Evolutionary conservation across 2,888 invertebrate species (phyloP), one percentile per base, ranked within the genome.

Genomic region (Limnephilus marmoratus): DNA sequence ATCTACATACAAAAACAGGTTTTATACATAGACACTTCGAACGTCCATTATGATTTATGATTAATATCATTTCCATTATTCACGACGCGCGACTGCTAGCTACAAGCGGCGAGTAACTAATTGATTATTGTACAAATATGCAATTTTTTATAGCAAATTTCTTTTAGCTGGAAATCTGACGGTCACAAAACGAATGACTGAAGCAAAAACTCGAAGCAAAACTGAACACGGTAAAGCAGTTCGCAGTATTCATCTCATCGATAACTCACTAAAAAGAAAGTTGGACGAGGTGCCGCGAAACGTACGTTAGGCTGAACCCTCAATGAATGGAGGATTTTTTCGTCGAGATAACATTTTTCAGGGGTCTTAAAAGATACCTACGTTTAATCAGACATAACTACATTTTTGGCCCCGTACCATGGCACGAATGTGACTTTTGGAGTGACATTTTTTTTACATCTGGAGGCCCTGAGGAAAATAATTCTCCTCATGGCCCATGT

Each of bases 221-320:
- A 83, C 11, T 83, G 83, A 37, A 37, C 37, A 83, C 24, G 18
- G 7, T 37, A 9, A 24, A 41, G 83, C 18, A 83, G 24, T 83
- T 34, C 83, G 37, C 83, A 41, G 83, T 37, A 34, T 83, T 37
- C 24, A 24, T 83, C 83, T 83, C 83, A 68, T 68, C 37, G 37
- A 34, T 41, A 37, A 83, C 9, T 83, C 83, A 37, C 24, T 41
- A 18, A 83, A 83, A 83, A 83, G 83, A 83, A 83, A 83, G 37
- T 83, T 83, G 37, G 37, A 41, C 83, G 41, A 34, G 24, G 7
- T 7, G 3, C 15, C 2, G 37, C 37, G 24, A 37, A 41, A 13
- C 37, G 18, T 31, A 85, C 68, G 68, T 41, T 4, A 41, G 53
- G 53, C 18, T 68, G 53, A 4, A 15, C 53, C 24, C 4, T 18